Conservation (phyloP, 2,888 invertebrate genomes). For the Escarpia spicata region DNA sequence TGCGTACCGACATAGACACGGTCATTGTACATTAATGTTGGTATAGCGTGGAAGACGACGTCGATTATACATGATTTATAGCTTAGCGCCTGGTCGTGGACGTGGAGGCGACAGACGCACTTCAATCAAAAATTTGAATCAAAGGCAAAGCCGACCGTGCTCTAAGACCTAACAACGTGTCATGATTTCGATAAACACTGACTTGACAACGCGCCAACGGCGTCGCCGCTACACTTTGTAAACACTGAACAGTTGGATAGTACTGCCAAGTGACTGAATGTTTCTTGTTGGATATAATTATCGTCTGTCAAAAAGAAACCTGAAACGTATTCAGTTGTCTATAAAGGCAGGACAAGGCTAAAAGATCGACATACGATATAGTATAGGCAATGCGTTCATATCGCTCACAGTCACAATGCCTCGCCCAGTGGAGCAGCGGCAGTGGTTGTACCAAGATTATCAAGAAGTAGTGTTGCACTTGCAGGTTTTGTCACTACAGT, state of each 20-base stretch:
- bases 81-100: not conserved
- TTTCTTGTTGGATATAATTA: not conserved
- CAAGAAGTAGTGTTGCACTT: not conserved
- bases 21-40: not conserved
- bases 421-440: no score
- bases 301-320: not conserved
- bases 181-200: not conserved
- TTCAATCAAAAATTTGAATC: no score
- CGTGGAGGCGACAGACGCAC: not conserved
- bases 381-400: not conserved
- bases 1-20: not conserved
- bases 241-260: not conserved
- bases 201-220: not conserved
- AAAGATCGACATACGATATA: not conserved
- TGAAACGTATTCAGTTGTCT: not conserved
- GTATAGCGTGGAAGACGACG: not conserved
- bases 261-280: not conserved
- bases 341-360: not conserved
- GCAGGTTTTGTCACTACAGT: not conserved
- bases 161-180: slow-evolving; percentile 1
- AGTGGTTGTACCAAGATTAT: no score
- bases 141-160: not conserved
- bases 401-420: not conserved
- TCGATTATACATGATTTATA: not conserved
- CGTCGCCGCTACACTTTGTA: not conserved